These are phyloP conservation scores for Melanerpes aurifrons DNA, from an alignment of 2,113 vertebrate genomes.

Conservation along the genomic window DNA sequence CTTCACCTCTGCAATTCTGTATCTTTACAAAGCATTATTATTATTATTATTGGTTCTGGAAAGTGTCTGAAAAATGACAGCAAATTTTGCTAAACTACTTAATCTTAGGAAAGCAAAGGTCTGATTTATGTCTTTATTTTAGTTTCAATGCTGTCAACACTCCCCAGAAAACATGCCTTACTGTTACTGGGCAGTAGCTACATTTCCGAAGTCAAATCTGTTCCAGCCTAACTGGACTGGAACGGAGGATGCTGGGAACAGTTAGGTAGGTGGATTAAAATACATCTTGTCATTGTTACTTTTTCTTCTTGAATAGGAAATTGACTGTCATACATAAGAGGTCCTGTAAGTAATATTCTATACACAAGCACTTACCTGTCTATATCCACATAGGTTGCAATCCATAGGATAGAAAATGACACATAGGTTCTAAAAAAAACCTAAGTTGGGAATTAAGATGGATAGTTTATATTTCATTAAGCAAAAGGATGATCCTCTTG, in stretches of 20 bases:
- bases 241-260: not conserved
- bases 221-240: not conserved
- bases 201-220: fast-evolving
- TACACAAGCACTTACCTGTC: not conserved
- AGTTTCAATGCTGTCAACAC: not conserved
- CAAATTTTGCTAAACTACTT: not conserved
- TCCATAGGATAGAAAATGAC: not conserved
- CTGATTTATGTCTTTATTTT: not conserved
- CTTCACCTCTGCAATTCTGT: not conserved
- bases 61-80: not conserved
- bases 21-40: not conserved
- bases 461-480: not conserved
- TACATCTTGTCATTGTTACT: not conserved
- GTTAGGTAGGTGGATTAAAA: not conserved
- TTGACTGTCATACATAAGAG: not conserved
- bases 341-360: not conserved
- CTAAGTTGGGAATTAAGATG: not conserved
- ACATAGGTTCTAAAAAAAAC: not conserved
- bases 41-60: not conserved
- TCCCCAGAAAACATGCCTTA: fast-evolving
- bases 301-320: not conserved
- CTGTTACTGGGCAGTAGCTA: not conserved
- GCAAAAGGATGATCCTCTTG: not conserved
- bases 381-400: not conserved
- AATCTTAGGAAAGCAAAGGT: not conserved